phyloP scores from a whole-genome alignment of 1,140 invertebrate genomes.

The Anastrepha obliqua region DNA sequence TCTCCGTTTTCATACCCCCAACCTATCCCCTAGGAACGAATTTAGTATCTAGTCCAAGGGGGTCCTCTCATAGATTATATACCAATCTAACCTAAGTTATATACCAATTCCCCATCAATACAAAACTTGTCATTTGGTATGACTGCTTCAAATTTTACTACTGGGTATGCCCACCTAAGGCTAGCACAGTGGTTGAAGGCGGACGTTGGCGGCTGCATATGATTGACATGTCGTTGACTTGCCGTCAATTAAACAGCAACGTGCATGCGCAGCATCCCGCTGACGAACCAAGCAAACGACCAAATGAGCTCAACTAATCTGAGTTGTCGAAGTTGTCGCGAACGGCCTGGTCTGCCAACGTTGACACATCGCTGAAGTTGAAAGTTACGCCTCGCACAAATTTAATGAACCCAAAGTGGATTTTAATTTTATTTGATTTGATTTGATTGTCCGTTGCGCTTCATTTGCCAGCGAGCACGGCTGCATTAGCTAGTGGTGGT shows the following conservation, averaged over 20 bases:
- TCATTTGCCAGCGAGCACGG: slow-evolving; percentile 22
- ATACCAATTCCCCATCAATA: no score
- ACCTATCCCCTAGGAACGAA: no score
- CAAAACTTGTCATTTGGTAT: no score
- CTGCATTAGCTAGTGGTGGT: background rate
- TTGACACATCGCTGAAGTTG: background rate
- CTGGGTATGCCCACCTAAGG: no score
- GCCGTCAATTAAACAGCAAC: slow-evolving; percentile 71
- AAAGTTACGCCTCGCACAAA: slow-evolving; percentile 18
- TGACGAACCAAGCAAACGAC: slow-evolving; percentile 61
- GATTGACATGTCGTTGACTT: slow-evolving; percentile 74
- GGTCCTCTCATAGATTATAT: no score
- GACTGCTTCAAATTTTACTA: no score
- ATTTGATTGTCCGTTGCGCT: slow-evolving; percentile 60
- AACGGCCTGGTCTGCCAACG: background rate
- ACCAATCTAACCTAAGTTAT: no score
- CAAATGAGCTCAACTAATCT: slow-evolving; percentile 51
- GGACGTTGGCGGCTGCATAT: slow-evolving; percentile 54
- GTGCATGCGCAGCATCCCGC: slow-evolving; percentile 58
- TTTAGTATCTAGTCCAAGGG: no score
- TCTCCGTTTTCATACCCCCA: no score
- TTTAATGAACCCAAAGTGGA: slow-evolving; percentile 73
- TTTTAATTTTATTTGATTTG: slow-evolving; percentile 73
- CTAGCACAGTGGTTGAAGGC: background rate
- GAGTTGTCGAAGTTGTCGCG: background rate